A percentile compares a stretch with the other conserved stretches of the same genome.
Conservation (phyloP, 2,797 vertebrate species). For the Thunnus albacares region DNA sequence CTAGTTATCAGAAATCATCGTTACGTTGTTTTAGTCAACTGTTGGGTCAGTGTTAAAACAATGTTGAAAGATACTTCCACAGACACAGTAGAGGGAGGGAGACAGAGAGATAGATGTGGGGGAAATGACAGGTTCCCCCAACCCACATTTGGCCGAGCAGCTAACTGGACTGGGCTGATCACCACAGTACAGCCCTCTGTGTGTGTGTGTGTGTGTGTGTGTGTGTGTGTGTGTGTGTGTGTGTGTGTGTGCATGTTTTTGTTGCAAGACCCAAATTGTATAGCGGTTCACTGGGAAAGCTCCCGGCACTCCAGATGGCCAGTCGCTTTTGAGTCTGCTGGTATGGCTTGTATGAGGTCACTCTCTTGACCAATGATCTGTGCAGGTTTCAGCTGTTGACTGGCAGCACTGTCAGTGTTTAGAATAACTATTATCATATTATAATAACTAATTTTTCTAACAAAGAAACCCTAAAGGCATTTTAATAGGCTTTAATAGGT, state of each 20-base stretch:
- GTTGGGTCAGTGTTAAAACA: too few relatives aligned
- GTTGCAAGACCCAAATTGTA: not conserved
- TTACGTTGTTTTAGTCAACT: too few relatives aligned
- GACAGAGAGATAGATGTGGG: not conserved
- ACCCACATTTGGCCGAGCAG: not conserved
- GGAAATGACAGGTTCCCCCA: not conserved
- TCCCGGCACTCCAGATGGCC: not conserved
- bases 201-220: too few relatives aligned
- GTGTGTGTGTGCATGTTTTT: too few relatives aligned
- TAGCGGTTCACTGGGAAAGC: not conserved
- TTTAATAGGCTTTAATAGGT: too few relatives aligned
- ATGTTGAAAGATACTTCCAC: too few relatives aligned
- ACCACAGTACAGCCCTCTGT: too few relatives aligned
- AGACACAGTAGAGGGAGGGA: not conserved
- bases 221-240: too few relatives aligned
- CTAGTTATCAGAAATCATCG: too few relatives aligned
- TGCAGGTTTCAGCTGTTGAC: not conserved
- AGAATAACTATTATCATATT: not conserved
- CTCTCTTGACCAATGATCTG: not conserved
- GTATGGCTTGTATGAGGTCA: not conserved
- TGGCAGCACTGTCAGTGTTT: not conserved
- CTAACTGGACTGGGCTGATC: not conserved
- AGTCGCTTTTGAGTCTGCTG: not conserved
- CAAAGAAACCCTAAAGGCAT: not conserved
- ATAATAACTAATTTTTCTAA: too few relatives aligned